Conservation (phyloP, 2,113 vertebrate genomes). For the Zosterops pallidus region DNA sequence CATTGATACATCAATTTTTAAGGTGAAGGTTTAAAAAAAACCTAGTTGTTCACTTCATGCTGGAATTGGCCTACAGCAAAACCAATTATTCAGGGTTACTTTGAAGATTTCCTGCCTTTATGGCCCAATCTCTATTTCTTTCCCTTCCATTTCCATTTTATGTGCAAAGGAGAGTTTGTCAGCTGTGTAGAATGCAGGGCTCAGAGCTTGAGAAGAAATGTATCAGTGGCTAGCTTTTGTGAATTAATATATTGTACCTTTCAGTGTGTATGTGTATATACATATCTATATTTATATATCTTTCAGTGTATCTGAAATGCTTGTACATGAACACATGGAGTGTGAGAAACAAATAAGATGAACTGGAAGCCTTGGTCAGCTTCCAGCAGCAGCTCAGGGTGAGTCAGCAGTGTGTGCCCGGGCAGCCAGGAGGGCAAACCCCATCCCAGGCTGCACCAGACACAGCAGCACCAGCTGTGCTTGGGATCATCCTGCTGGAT, state of each 20-base stretch:
- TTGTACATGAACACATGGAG: background rate
- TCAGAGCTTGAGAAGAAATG: background rate
- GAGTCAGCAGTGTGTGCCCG: background rate
- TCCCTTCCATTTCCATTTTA: rapidly evolving
- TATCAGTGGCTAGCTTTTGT: background rate
- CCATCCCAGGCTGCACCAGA: background rate
- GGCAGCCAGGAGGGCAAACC: background rate
- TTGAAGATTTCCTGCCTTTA: background rate
- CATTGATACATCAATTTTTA: background rate
- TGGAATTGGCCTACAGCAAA: background rate
- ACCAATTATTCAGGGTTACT: background rate
- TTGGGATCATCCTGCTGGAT: background rate
- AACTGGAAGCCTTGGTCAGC: background rate
- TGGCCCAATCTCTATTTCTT: background rate
- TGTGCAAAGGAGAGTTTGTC: background rate
- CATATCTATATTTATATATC: background rate
- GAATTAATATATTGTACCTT: background rate
- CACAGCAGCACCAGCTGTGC: background rate
- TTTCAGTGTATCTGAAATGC: background rate
- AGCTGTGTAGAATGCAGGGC: background rate
- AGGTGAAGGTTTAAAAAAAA: background rate
- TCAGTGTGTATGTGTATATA: background rate
- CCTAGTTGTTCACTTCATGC: background rate
- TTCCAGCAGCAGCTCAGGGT: background rate
- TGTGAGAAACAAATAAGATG: background rate